phyloP scores from a whole-genome alignment of 2,113 vertebrate genomes.

The Chamaea fasciata region DNA sequence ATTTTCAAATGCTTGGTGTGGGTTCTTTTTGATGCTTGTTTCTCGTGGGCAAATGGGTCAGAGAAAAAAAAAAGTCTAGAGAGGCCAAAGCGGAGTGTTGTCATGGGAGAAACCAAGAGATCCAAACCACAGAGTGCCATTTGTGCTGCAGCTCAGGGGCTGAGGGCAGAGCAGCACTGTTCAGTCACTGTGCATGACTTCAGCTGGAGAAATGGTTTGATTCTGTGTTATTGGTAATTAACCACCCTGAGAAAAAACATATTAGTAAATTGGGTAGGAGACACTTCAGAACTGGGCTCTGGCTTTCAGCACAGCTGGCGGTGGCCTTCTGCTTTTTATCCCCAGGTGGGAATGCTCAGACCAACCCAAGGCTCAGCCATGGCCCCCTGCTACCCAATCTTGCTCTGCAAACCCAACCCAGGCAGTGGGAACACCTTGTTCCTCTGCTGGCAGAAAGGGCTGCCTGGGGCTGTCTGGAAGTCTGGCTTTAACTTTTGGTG shows the following conservation, averaged over 20 bases:
- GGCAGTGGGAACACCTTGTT: accelerated
- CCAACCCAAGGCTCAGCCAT: accelerated
- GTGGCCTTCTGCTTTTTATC: not conserved
- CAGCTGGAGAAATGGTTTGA: not conserved
- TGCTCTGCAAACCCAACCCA: not conserved
- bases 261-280: not conserved
- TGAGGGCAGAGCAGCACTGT: not conserved
- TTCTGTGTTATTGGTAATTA: not conserved
- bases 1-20: accelerated
- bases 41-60: not conserved
- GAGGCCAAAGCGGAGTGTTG: not conserved
- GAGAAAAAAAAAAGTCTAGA: not conserved
- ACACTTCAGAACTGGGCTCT: accelerated
- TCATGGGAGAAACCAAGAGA: not conserved
- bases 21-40: not conserved
- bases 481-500: not conserved
- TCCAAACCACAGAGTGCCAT: not conserved
- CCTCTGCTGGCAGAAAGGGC: not conserved
- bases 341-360: not conserved
- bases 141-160: not conserved
- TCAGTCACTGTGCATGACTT: not conserved
- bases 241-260: not conserved
- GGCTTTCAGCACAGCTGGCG: not conserved
- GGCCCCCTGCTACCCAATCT: not conserved
- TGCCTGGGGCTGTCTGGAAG: not conserved